These are phyloP conservation scores for Drosophila neoperkinsi DNA, from an alignment of 2,888 invertebrate species.

Conservation along the genomic window DNA sequence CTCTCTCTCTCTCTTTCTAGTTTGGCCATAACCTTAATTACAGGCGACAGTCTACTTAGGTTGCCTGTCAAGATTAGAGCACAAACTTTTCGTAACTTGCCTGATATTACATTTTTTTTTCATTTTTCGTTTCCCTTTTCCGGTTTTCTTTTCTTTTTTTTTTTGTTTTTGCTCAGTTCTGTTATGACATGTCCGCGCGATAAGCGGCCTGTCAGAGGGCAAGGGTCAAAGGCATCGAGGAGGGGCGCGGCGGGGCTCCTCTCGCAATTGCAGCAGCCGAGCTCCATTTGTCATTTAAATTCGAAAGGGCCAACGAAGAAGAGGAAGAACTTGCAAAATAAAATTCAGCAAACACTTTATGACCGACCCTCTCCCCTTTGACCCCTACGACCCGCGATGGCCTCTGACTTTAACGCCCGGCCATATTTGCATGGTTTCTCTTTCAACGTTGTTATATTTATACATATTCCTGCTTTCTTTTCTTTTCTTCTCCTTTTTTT, in stretches of 20 bases:
- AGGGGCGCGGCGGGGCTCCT: not conserved
- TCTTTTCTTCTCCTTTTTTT: constrained; percentile 23
- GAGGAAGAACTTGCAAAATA: constrained; percentile 30
- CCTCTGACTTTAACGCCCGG: constrained; percentile 14
- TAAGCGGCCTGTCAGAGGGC: constrained; percentile 71
- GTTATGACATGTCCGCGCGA: constrained; percentile 75
- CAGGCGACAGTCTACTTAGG: constrained; percentile 46
- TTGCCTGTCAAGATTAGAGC: constrained; percentile 65
- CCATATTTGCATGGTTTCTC: constrained; percentile 54
- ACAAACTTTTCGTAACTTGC: constrained; percentile 53
- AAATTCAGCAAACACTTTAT: constrained; percentile 56
- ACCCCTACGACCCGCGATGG: not conserved
- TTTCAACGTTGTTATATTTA: constrained; percentile 8
- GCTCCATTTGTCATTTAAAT: constrained; percentile 74
- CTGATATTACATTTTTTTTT: constrained; percentile 24
- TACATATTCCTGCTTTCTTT: constrained; percentile 20
- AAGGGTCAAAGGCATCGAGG: constrained; percentile 64
- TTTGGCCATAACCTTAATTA: constrained; percentile 60
- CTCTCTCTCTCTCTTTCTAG: not conserved
- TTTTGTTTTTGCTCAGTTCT: constrained; percentile 39
- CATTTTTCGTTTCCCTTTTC: constrained; percentile 10
- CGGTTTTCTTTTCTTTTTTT: not conserved
- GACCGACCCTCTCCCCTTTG: constrained; percentile 27
- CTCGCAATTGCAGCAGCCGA: constrained; percentile 49
- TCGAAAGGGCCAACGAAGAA: constrained; percentile 59